Evolutionary conservation across 1,140 invertebrate species (phyloP), one percentile per base, ranked within the genome.

Genomic region (Octopus bimaculoides): DNA sequence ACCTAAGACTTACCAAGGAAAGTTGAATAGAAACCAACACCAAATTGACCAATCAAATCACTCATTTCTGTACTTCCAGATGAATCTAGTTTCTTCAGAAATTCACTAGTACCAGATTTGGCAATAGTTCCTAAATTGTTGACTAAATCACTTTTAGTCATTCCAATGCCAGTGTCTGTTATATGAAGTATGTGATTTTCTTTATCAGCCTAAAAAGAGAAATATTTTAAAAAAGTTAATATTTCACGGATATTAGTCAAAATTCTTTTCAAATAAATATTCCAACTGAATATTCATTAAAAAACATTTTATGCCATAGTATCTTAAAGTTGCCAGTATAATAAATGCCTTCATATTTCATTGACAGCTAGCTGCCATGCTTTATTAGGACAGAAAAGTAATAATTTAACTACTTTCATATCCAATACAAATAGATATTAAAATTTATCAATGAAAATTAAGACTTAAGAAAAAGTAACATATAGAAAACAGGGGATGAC

Each of bases 101-200:
- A 99, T 89, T 99, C 98, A 7, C 97, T 97, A 0, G 98, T 99
- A 80, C 98, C 98, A 12, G 98, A 99, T 89, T 99, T 99, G 20
- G 98, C 98, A 84, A 99, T 99, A 26, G 98, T 99, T 83, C 98
- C 98, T 69, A 99, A 92, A 91, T 99, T 99, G 82, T 96, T 97
- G 54, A 99, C 93, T 5, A 99, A 91, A 89, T 99, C 98, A 80
- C 94, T 91, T 87, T 96, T 96, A 0, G 97, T 99, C 98, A 99
- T 99, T 82, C 97, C 98, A 84, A 99, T 94, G 87, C 98, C 98
- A 52, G 97, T 96, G 90, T 99, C 98, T 75, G 94, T 98, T 84
- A 99, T 97, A 88, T 97, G 96, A 17, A 99, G 90, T 78, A 97
- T 93, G 84, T 96, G 95, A 82, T 95, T 95, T n/a, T 98, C 97